Conservation (phyloP, 1,140 invertebrate species). For the Thaumatotibia leucotreta region DNA sequence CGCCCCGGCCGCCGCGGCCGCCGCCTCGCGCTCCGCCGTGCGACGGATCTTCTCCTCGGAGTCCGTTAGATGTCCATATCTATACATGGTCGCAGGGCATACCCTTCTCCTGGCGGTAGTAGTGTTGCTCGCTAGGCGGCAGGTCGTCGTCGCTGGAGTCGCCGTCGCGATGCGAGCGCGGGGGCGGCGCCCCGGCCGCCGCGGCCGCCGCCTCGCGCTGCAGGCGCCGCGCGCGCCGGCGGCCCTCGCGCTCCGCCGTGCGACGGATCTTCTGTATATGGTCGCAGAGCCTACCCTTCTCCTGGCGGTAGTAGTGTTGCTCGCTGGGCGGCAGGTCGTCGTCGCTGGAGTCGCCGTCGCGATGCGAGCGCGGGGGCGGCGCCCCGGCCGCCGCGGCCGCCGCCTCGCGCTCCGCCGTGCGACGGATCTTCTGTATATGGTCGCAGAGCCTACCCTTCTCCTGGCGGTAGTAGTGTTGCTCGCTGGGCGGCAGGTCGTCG, state of each 20-base stretch:
- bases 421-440: no score
- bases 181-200: conserved; percentile 50
- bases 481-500: conserved; percentile 93
- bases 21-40: conserved; percentile 90
- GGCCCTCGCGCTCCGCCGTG: conserved; percentile 92
- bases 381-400: no score
- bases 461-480: conserved; percentile 77
- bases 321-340: no score
- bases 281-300: no score
- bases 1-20: conserved; percentile 40
- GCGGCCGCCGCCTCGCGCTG: conserved; percentile 38
- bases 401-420: conserved; percentile 76
- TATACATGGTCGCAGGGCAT: no score
- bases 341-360: no score
- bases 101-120: conserved; percentile 61
- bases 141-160: conserved; percentile 98
- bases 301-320: no score
- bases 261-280: conserved; percentile 85
- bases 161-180: conserved; percentile 93
- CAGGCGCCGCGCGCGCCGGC: conserved; percentile 84
- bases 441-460: conserved; percentile 44
- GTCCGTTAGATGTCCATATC: no score
- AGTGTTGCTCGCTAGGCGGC: conserved; percentile 85
- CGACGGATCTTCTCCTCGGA: no score
- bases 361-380: no score